Percentiles rank a stretch among this genome's conserved stretches.
Evolutionary conservation across 2,113 vertebrate genomes (phyloP).

Genomic region (Cyphotilapia sp.): DNA sequence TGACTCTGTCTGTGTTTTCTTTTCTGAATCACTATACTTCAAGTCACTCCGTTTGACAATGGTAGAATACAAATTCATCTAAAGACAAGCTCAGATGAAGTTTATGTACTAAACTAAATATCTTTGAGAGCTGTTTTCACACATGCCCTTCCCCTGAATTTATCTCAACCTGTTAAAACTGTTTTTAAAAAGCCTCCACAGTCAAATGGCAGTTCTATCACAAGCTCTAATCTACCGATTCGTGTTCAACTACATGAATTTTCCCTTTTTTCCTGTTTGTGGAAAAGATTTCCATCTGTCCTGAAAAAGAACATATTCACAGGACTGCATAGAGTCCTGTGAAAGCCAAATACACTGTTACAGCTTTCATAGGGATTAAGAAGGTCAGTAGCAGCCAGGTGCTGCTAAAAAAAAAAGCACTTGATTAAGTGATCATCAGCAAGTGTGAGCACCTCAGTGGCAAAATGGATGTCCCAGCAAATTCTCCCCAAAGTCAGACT

Average conservation of each 20-base stretch:
- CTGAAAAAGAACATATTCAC: not conserved
- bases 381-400: not conserved
- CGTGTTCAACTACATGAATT: not conserved
- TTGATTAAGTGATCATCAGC: not conserved
- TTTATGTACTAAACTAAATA: not conserved
- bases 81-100: not conserved
- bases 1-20: not conserved
- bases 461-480: not conserved
- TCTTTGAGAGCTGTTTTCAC: not conserved
- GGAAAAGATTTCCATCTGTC: not conserved
- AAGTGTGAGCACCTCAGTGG: not conserved
- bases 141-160: not conserved
- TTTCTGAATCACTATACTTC: not conserved
- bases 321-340: not conserved
- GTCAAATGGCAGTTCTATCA: not conserved
- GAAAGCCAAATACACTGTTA: not conserved
- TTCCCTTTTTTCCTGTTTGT: not conserved
- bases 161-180: not conserved
- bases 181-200: not conserved
- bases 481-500: not conserved
- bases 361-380: not conserved
- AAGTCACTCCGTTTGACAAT: not conserved
- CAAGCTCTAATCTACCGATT: not conserved
- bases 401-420: not conserved
- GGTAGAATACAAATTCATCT: not conserved